phyloP scores from a whole-genome alignment of 2,797 vertebrate species.

The Phataginus tricuspis region DNA sequence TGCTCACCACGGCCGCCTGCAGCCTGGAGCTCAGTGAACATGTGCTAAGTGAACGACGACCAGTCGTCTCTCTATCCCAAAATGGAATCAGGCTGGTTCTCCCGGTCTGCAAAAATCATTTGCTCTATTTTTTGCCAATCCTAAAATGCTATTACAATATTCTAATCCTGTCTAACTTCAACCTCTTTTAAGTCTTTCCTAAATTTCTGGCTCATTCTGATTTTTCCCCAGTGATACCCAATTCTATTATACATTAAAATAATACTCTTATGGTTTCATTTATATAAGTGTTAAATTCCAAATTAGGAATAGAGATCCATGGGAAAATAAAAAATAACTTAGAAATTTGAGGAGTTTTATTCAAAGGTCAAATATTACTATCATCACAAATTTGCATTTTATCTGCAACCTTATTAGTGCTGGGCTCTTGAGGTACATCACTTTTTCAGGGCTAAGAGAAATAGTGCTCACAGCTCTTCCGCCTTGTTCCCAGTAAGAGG shows the following conservation, averaged over 20 bases:
- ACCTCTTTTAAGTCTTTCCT: not conserved
- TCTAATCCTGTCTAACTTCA: not conserved
- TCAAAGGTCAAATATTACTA: not conserved
- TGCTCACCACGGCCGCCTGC: not conserved
- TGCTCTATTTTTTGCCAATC: not conserved
- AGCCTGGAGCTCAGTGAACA: not conserved
- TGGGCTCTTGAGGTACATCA: too few species aligned
- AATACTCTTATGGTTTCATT: not conserved
- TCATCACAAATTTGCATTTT: not conserved
- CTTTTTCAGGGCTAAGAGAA: not conserved
- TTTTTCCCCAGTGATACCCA: not conserved
- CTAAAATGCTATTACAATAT: not conserved
- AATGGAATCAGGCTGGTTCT: not conserved
- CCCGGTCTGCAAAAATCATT: too few species aligned
- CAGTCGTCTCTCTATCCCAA: not conserved
- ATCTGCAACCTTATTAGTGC: not conserved
- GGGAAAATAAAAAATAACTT: not conserved
- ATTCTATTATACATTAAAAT: not conserved
- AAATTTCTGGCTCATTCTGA: not conserved
- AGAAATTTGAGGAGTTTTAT: not conserved
- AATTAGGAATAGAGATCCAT: conserved; percentile 13
- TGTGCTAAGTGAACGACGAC: not conserved
- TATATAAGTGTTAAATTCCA: not conserved
- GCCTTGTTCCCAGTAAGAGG: not conserved
- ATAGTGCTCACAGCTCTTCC: not conserved